A percentile compares a stretch with the other conserved stretches of the same genome.
phyloP scores from a whole-genome alignment of 2,113 vertebrate species.

The Cynoglossus semilaevis region DNA sequence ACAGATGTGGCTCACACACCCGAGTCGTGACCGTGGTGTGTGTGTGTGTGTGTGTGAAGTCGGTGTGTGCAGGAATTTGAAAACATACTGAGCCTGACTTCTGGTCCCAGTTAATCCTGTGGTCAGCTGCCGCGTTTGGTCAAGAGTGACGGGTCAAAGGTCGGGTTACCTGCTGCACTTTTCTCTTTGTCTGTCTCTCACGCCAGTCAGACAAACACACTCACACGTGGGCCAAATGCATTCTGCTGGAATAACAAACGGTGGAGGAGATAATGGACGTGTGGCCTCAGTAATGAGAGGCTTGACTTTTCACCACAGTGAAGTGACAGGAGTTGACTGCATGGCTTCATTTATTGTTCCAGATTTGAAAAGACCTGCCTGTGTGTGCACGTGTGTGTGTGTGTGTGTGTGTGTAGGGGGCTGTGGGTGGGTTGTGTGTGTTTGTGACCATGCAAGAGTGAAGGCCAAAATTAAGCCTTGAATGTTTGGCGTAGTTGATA shows the following conservation, averaged over 20 bases:
- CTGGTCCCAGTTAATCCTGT: conserved; percentile 6
- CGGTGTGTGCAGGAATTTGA: conserved; percentile 1
- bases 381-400: neutral
- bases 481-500: conserved; percentile 53
- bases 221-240: conserved; percentile 20
- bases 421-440: neutral
- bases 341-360: conserved; percentile 33
- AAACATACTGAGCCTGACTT: conserved; percentile 4
- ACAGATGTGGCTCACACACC: conserved; percentile 37
- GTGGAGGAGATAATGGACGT: conserved; percentile 38
- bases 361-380: conserved; percentile 13
- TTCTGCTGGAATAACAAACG: conserved; percentile 31
- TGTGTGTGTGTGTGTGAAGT: conserved; percentile 12
- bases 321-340: conserved; percentile 44
- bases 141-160: conserved; percentile 37
- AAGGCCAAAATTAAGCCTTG: conserved; percentile 47
- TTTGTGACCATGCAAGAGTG: conserved; percentile 14
- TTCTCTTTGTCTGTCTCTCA: conserved; percentile 35
- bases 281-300: conserved; percentile 50
- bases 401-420: conserved; percentile 13
- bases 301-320: conserved; percentile 34
- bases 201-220: conserved; percentile 3
- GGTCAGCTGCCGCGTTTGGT: conserved; percentile 35
- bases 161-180: conserved; percentile 50
- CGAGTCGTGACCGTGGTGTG: conserved; percentile 3